These are phyloP conservation scores for Erythrolamprus reginae DNA, from an alignment of 2,113 vertebrate species.

Conservation along the genomic window DNA sequence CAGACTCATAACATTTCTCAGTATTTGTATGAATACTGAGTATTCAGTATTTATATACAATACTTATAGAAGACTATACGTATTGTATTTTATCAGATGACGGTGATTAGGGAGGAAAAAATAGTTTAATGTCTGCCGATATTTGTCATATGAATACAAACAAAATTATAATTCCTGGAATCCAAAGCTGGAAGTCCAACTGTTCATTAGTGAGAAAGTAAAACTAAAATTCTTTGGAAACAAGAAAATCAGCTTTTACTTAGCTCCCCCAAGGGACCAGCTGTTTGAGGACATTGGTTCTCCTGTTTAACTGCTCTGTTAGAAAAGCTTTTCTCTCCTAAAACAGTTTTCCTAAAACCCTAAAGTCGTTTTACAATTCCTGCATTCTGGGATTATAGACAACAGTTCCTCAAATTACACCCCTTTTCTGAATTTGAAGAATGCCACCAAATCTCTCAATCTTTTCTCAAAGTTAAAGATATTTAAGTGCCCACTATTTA, in stretches of 20 bases:
- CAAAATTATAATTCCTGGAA: neutral
- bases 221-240: neutral
- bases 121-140: conserved; percentile 3
- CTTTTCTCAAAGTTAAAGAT: neutral
- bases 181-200: neutral
- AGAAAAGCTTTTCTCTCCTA: neutral
- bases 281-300: neutral
- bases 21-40: conserved; percentile 21
- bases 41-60: too few relatives aligned
- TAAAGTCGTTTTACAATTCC: neutral
- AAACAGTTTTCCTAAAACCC: neutral
- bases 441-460: neutral
- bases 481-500: neutral
- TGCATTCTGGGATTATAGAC: neutral
- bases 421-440: neutral
- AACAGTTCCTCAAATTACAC: neutral
- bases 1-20: neutral
- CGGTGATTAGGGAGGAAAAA: conserved; percentile 5
- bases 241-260: neutral
- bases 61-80: neutral
- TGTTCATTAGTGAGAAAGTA: neutral
- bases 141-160: conserved; percentile 18
- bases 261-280: neutral
- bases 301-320: neutral
- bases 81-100: conserved; percentile 20